phyloP scores from a whole-genome alignment of 2,113 vertebrate genomes.

The Mixornis gularis region DNA sequence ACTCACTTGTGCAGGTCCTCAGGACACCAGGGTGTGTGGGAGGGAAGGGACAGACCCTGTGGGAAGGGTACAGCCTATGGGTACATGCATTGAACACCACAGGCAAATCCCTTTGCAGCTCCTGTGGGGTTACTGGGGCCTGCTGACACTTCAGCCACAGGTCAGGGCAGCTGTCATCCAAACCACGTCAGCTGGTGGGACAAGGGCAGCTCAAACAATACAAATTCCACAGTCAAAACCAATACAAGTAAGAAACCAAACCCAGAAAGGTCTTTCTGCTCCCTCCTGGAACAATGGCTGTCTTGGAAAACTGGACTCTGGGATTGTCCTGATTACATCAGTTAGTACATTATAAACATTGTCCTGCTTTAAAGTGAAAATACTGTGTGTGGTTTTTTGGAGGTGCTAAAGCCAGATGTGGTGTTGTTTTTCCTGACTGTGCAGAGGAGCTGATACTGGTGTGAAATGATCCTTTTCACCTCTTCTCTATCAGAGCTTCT shows the following conservation, averaged over 20 bases:
- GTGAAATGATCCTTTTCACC: conserved; percentile 6
- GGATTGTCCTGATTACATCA: conserved; percentile 49
- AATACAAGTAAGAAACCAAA: conserved; percentile 45
- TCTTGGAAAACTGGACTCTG: conserved; percentile 17
- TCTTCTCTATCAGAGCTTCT: conserved; percentile 75
- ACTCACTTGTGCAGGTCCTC: neutral
- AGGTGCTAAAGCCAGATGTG: conserved; percentile 39
- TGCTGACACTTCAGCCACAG: neutral
- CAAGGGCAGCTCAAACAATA: conserved; percentile 8
- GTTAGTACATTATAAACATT: conserved; percentile 55
- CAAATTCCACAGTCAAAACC: conserved; percentile 32
- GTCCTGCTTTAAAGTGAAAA: conserved; percentile 65
- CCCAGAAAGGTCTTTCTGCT: conserved; percentile 9
- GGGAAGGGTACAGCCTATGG: neutral
- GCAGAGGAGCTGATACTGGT: conserved; percentile 29
- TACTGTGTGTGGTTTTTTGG: conserved; percentile 56
- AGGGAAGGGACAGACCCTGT: neutral
- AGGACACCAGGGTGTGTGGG: neutral
- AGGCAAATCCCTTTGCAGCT: neutral
- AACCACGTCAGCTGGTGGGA: neutral
- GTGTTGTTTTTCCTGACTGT: neutral
- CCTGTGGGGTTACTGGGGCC: neutral
- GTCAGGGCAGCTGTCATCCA: neutral
- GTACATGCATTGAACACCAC: neutral
- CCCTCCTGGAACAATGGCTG: conserved; percentile 13